Base-by-base conservation (phyloP, 2,888 invertebrate species). In the Bellardia bayeri region DNA sequence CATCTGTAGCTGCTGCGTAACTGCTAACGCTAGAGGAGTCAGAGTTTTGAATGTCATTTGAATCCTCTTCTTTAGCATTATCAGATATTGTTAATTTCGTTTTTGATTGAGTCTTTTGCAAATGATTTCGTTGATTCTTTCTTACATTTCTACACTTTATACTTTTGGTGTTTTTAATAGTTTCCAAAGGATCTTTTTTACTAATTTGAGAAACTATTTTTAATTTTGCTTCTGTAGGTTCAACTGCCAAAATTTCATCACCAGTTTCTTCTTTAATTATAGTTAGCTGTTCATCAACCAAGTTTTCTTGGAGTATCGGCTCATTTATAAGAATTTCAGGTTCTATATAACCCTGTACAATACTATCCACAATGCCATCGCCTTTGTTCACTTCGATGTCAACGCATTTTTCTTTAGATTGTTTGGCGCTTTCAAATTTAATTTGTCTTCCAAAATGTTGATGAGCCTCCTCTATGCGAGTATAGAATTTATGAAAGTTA, bases 401-500 rank as follows among this genome's bases (percentile, higher is more conserved):
- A 40, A n/a, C 3, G 11, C 3, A 16, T 13, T 58, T 71, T 33
- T 3, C 5, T 33, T 1, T 9, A 3, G 56, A 37, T 0, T 37
- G 54, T 54, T 80, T 54, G 1, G 13, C 37, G 7, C 49, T 3
- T 30, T 90, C 88, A 8, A 88, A 56, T 42, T 91, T 91, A 4
- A 88, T 83, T 40, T 89, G 37, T 37, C 5, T 89, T 7, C 85
- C 89, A 61, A 88, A 86, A 30, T 82, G 89, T 76, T 89, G 89
- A 2, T 91, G 89, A 8, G 90, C 82, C 33, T 91, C 91, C 8
- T 89, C 90, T 86, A 89, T 82, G 88, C 90, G 90, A 16, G 90
- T 86, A 51, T 92, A 90, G 64, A 92, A 91, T 49, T 88, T 88
- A 76, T 92, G 90, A 63, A 92, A 92, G 40, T 82, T 89, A 8